Conservation (phyloP, 2,888 invertebrate genomes). For the Cataglyphis rosenhaueri region DNA sequence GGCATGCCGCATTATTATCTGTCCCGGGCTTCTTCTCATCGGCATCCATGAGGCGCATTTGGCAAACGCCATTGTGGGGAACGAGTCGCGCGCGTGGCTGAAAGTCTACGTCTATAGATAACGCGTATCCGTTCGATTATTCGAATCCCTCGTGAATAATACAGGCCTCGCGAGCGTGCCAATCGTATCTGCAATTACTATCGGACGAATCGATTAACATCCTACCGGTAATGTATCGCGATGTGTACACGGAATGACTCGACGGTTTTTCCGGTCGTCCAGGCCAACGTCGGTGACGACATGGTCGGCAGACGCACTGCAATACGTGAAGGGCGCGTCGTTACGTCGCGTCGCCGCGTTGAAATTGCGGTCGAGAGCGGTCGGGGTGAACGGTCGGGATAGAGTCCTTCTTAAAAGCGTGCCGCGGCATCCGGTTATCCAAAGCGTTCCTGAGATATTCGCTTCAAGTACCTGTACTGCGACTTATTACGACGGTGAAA, state of each 20-base stretch:
- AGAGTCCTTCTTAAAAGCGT: constrained; percentile 49
- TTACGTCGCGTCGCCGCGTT: constrained; percentile 43
- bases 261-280: not conserved
- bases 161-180: constrained; percentile 32
- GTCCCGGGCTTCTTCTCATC: constrained; percentile 17
- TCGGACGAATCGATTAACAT: constrained; percentile 51
- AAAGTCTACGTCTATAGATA: constrained; percentile 31
- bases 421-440: constrained; percentile 40
- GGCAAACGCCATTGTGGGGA: constrained; percentile 33
- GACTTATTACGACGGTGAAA: constrained; percentile 11
- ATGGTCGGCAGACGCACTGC: constrained; percentile 2
- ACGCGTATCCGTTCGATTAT: constrained; percentile 43
- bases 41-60: constrained; percentile 37
- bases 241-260: not conserved
- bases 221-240: constrained; percentile 33
- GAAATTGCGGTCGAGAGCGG: constrained; percentile 53
- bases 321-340: constrained; percentile 32
- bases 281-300: constrained; percentile 16
- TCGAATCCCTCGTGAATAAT: constrained; percentile 50
- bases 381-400: constrained; percentile 51
- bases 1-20: constrained; percentile 50
- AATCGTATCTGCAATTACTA: constrained; percentile 47
- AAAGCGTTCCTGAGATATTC: constrained; percentile 45
- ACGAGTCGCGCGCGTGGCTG: constrained; percentile 19
- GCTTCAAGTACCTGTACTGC: constrained; percentile 5